Evolutionary conservation across 2,113 vertebrate genomes (phyloP).

Genomic region (Nothocercus julius): DNA sequence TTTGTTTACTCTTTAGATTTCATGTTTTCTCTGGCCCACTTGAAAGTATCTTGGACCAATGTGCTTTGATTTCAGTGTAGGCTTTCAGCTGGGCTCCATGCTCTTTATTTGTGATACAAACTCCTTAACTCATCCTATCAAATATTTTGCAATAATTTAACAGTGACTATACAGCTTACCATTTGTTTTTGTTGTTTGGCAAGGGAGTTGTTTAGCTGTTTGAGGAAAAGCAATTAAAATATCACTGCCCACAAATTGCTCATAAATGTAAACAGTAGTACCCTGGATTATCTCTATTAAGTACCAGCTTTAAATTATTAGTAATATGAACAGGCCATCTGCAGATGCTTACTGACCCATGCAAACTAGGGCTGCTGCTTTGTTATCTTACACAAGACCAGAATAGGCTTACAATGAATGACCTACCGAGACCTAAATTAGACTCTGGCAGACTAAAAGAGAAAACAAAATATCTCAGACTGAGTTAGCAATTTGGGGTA

Average conservation of each 20-base stretch:
- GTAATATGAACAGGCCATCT: background rate
- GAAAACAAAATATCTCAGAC: background rate
- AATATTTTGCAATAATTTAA: slow-evolving; percentile 30
- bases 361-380: background rate
- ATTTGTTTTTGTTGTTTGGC: background rate
- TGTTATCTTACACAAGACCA: background rate
- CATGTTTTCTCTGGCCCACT: background rate
- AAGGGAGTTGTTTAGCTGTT: background rate
- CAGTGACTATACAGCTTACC: background rate
- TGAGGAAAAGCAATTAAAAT: slow-evolving; percentile 58
- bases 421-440: background rate
- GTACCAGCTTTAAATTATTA: background rate
- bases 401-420: background rate
- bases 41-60: background rate
- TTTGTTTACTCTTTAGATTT: background rate
- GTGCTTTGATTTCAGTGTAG: background rate
- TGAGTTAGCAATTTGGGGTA: background rate
- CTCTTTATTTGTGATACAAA: background rate
- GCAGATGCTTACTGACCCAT: background rate
- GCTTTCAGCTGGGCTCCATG: background rate
- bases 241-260: background rate
- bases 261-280: slow-evolving; percentile 19
- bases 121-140: background rate
- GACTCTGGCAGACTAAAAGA: background rate
- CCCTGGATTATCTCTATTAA: background rate